These are phyloP conservation scores for Beaufortia kweichowensis DNA, from an alignment of 2,113 vertebrate genomes.

Conservation along the genomic window DNA sequence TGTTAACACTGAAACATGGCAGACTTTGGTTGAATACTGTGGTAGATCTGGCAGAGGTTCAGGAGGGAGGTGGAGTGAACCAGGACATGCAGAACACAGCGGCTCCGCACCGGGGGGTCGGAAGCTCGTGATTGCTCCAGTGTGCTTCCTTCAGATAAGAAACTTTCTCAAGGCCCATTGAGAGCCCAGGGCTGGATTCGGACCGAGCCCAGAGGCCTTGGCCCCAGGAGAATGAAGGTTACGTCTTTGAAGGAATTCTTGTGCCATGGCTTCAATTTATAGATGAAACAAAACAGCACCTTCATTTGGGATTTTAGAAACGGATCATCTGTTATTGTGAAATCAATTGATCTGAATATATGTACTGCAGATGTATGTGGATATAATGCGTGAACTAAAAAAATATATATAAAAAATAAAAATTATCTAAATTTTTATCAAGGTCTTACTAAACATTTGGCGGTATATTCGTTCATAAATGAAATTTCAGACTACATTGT, in stretches of 20 bases:
- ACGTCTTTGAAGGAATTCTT: constrained; percentile 19
- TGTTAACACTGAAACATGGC: neutral
- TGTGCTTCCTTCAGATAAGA: constrained; percentile 77
- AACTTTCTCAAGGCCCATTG: constrained; percentile 63
- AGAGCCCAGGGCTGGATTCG: constrained; percentile 59
- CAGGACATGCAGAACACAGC: constrained; percentile 51
- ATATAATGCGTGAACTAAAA: neutral
- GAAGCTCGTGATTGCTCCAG: constrained; percentile 67
- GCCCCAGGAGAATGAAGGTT: constrained; percentile 24
- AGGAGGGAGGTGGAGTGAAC: constrained; percentile 45
- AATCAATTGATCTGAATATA: neutral
- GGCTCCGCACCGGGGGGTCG: constrained; percentile 57
- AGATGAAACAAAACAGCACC: constrained; percentile 26
- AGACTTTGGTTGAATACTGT: constrained; percentile 2
- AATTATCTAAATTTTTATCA: neutral
- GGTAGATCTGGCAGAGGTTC: constrained; percentile 45
- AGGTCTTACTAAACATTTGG: neutral
- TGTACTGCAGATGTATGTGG: neutral
- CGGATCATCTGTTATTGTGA: neutral
- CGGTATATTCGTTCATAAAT: neutral
- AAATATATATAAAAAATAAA: neutral
- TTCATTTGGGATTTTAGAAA: neutral
- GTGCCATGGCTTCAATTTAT: neutral
- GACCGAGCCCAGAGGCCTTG: constrained; percentile 57
- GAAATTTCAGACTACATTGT: too few species aligned